Evolutionary conservation across 1,140 invertebrate species (phyloP), one percentile per base, ranked within the genome.

Genomic region (Lepidurus packardi): DNA sequence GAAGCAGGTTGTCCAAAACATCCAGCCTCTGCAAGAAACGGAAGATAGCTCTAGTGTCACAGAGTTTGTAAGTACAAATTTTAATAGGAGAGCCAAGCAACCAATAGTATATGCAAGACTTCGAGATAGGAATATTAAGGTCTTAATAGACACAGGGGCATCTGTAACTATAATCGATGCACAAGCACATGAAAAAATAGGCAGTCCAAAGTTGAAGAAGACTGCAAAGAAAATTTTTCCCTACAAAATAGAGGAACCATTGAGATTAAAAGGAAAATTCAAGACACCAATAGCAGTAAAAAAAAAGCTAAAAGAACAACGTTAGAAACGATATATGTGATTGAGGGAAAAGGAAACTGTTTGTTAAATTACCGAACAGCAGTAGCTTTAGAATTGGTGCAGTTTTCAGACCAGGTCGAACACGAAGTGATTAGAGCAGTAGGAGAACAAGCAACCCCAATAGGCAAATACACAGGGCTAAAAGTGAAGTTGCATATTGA

Each of bases 401-500:
- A 0, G 10, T 47, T 47, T 16, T 47, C 45, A 47, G 16, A 47
- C 45, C 16, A 47, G 16, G 16, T 47, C 45, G 16, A 47, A 47
- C 45, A 47, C 10, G 45, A 11, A 47, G 45, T 47, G 10, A 16
- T 47, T 47, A 16, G 45, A 47, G 5, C 45, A 47, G 10, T 47
- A 16, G 45, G 10, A 47, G 45, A 47, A 16, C 45, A 47, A 16
- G 16, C 1, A 47, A 11, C 16, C 45, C 45, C 45, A 9, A 47
- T 75, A 13, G 75, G 73, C 10, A 74, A 53, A 11, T 21, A 25
- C 8, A 24, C 41, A 25, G 74, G 74, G 34, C 7, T 75, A 34
- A 75, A 75, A 34, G 74, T 75, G 5, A n/a, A 75, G 43, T 11
- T 75, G 11, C 25, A 75, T 43, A 75, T n/a, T 43, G 24, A 24